phyloP scores from a whole-genome alignment of 2,113 vertebrate genomes.

The Phrynosoma platyrhinos region DNA sequence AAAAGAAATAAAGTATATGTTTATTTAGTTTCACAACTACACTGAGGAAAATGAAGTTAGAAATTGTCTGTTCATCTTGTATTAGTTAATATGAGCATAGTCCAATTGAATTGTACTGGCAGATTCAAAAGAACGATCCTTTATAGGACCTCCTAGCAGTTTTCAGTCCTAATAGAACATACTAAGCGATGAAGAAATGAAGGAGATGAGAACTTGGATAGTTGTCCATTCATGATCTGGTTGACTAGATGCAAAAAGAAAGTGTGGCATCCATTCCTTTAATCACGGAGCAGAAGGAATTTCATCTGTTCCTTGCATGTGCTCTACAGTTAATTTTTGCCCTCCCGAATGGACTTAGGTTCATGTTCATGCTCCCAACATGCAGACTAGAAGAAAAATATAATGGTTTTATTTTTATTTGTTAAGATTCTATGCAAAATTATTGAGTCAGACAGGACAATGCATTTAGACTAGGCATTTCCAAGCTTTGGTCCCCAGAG shows the following conservation, averaged over 20 bases:
- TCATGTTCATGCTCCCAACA: not conserved
- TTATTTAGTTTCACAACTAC: not conserved
- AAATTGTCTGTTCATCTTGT: not conserved
- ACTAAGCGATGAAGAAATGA: not conserved
- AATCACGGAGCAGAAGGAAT: not conserved
- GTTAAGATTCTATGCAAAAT: not conserved
- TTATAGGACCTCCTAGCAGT: not conserved
- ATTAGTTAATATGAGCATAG: not conserved
- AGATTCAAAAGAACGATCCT: not conserved
- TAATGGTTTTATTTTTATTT: not conserved
- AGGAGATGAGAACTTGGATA: not conserved
- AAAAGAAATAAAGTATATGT: not conserved
- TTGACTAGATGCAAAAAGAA: not conserved
- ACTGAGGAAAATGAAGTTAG: not conserved
- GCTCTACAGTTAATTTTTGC: not conserved
- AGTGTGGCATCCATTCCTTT: not conserved
- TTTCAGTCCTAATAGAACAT: not conserved
- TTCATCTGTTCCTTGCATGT: not conserved
- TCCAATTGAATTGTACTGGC: not conserved
- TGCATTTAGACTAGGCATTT: not conserved
- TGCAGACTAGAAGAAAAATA: not conserved
- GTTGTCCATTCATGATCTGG: not conserved
- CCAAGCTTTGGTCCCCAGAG: not conserved
- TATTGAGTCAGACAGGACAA: not conserved
- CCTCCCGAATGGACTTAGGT: not conserved